phyloP scores from a whole-genome alignment of 2,888 invertebrate genomes.

The Oligia latruncula region DNA sequence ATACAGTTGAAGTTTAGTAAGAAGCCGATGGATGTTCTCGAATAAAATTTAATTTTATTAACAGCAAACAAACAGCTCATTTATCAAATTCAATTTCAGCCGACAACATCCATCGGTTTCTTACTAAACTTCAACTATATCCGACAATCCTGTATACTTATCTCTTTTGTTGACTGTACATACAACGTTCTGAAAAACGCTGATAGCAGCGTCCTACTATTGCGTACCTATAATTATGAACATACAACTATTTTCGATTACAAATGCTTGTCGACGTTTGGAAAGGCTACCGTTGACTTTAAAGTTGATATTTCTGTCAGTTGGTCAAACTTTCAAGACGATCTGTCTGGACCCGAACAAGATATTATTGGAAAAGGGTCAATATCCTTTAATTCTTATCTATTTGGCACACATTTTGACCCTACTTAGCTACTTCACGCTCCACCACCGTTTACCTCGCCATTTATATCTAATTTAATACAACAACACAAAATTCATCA shows the following conservation, averaged over 20 bases:
- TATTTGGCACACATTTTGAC: not conserved
- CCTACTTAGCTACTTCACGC: not conserved
- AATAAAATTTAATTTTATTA: too few species aligned
- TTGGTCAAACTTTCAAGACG: not conserved
- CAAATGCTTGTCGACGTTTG: not conserved
- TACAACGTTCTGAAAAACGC: not conserved
- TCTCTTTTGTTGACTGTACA: too few species aligned
- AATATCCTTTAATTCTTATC: not conserved
- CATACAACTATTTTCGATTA: not conserved
- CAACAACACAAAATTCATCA: constrained; percentile 30
- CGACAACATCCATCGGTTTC: too few species aligned
- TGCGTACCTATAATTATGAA: not conserved
- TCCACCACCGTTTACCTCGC: not conserved
- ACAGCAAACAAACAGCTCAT: too few species aligned
- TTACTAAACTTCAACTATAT: too few species aligned
- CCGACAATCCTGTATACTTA: too few species aligned
- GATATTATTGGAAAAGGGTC: not conserved
- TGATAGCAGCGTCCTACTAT: not conserved
- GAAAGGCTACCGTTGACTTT: not conserved
- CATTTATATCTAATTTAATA: not conserved
- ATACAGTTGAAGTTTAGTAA: too few species aligned
- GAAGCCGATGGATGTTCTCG: too few species aligned
- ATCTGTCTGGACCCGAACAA: not conserved
- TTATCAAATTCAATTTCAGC: too few species aligned
- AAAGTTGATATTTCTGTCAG: not conserved